These are phyloP conservation scores for Neotragus pygmaeus DNA, from an alignment of 2,113 vertebrate species.

Conservation along the genomic window DNA sequence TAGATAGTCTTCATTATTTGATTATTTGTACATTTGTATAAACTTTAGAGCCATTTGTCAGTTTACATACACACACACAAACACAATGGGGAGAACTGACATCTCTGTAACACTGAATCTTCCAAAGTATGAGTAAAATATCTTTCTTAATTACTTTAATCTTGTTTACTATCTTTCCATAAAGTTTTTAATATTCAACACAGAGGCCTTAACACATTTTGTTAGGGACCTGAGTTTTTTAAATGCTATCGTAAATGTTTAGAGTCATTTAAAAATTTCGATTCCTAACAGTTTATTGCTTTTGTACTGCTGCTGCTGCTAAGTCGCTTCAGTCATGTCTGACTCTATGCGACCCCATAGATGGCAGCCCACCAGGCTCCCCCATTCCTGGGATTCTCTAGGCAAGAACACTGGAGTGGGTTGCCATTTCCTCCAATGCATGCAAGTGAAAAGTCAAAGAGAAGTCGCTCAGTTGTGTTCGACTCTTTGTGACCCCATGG, in stretches of 20 bases:
- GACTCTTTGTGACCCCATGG: no score
- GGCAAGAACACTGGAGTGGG: no score
- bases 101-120: not conserved
- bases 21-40: not conserved
- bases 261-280: slow-evolving; percentile 1
- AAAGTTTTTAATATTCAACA: slow-evolving; percentile 33
- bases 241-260: not conserved
- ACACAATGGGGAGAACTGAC: not conserved
- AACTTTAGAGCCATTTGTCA: not conserved
- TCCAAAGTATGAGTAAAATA: not conserved
- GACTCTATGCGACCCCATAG: no score
- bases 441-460: no score
- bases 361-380: no score
- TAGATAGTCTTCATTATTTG: not conserved
- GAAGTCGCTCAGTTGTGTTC: no score
- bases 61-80: not conserved
- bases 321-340: accelerated
- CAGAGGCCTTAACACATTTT: not conserved
- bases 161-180: slow-evolving; percentile 13
- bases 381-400: no score
- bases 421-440: no score
- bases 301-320: no score
- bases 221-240: not conserved
- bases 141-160: slow-evolving; percentile 16
- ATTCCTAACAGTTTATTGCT: not conserved